Base-by-base conservation (phyloP, 2,113 vertebrate species). In the Nannospalax galili region DNA sequence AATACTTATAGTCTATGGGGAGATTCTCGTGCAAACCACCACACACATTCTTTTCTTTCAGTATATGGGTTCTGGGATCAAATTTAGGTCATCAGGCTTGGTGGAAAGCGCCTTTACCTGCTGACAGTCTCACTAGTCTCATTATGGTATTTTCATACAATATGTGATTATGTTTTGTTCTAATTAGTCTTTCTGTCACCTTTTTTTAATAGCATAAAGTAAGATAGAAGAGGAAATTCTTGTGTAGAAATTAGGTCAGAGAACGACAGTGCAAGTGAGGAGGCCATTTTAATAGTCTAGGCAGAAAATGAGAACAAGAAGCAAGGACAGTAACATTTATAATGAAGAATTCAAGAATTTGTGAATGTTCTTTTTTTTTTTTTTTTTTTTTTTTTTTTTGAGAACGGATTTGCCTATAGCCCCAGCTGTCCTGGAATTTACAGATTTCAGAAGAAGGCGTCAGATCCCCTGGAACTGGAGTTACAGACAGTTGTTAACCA, bases 161-260 rank as follows among this genome's bases (percentile, higher is more conserved):
- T 60, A 60, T 12, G 58, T 60, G 7, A 60, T 60, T 60, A 60
- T 60, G 19, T 60, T 60, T 60, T 60, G 58, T 60, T 60, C 58
- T 60, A 60, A 60, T 60, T 60, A 17, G 64, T 28, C 24, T 28
- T 64, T 64, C 9, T 65, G 20, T 65, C 26, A 26, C 7, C 72
- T 56, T 56, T 73, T 81, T 88, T 84, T 72, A 69, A 37, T 58
- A 75, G 32, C 65, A 88, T 40, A 88, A 35, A 72, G 74, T 45
- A n/a, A n/a, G 16, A 73, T 82, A n/a, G 30, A 69, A 28, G 67
- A 32, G 70, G 45, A 60, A 94, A 79, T 95, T 95, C 42, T 84
- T 65, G 24, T 67, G 45, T 30, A 70, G 42, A 69, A 94, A 90
- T 40, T 70, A 70, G 65, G 26, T 92, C 70, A 88, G 58, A 64